A percentile compares a stretch with the other conserved stretches of the same genome.
Conservation (phyloP, 1,140 invertebrate species). For the Brachionus angularis region DNA sequence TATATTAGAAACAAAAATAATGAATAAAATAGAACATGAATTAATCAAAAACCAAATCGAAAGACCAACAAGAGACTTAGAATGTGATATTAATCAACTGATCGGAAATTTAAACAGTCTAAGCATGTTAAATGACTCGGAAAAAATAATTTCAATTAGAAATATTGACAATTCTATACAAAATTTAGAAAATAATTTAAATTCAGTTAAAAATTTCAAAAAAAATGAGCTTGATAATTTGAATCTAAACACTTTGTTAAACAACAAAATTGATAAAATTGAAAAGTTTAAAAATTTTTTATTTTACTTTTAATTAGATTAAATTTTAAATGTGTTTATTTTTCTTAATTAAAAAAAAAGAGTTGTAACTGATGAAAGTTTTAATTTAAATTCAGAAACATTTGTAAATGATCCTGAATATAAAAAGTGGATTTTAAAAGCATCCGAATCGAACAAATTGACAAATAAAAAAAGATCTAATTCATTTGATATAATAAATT, state of each 20-base stretch:
- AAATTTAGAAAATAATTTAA: not conserved
- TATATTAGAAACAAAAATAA: not conserved
- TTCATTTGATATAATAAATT: constrained; percentile 30
- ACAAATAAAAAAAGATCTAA: constrained; percentile 8
- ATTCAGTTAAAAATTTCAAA: not conserved
- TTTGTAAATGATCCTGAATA: not conserved
- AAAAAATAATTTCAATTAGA: constrained; percentile 6
- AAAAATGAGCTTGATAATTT: constrained; percentile 21
- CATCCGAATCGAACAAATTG: not conserved
- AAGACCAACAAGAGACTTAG: not conserved
- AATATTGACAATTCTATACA: constrained; percentile 14
- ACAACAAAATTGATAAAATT: constrained; percentile 16
- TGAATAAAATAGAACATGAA: not conserved
- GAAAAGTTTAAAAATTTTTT: not conserved
- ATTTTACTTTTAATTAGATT: not conserved
- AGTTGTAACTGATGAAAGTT: not conserved
- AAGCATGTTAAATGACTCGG: constrained; percentile 1
- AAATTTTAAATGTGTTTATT: not conserved
- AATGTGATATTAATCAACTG: constrained; percentile 9
- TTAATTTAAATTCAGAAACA: constrained; percentile 5
- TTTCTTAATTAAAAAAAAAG: too few relatives aligned
- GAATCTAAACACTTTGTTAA: not conserved
- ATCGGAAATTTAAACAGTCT: constrained; percentile 39
- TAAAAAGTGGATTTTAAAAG: not conserved
- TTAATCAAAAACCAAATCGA: constrained; percentile 11